Evolutionary conservation across 1,140 invertebrate species (phyloP).

Genomic region (Pygmarrhopalites habei): DNA sequence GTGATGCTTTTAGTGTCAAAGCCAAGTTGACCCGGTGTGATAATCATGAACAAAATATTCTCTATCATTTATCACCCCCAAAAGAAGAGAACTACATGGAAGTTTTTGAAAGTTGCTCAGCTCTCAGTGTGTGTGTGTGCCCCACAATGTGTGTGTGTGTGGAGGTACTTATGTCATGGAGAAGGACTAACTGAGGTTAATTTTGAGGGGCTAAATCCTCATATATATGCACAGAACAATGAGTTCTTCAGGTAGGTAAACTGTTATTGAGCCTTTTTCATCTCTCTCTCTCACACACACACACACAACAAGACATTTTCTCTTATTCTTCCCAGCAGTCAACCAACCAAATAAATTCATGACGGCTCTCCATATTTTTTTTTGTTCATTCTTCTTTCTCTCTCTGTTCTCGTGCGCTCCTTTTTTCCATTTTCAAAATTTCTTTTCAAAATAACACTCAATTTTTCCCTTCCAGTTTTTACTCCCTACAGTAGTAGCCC

Average conservation of each 20-base stretch:
- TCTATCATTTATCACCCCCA: constrained; percentile 27
- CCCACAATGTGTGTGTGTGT: neutral
- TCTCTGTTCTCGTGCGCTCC: neutral
- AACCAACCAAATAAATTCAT: neutral
- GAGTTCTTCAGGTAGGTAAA: constrained; percentile 26
- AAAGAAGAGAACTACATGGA: constrained; percentile 12
- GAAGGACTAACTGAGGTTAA: constrained; percentile 23
- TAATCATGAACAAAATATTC: constrained; percentile 26
- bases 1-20: constrained; percentile 7
- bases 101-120: neutral
- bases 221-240: constrained; percentile 13
- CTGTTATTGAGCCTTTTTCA: neutral
- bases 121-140: too few species aligned
- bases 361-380: neutral
- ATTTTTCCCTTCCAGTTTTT: neutral
- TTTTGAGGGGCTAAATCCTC: constrained; percentile 16
- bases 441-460: too few species aligned
- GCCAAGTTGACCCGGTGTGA: constrained; percentile 21
- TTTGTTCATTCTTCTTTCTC: neutral
- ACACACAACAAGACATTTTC: neutral
- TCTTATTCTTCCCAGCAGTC: neutral
- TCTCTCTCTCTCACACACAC: neutral
- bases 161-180: neutral
- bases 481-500: neutral
- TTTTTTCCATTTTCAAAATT: too few species aligned